These are phyloP conservation scores for Pungitius pungitius DNA, from an alignment of 2,113 vertebrate genomes.

Conservation along the genomic window DNA sequence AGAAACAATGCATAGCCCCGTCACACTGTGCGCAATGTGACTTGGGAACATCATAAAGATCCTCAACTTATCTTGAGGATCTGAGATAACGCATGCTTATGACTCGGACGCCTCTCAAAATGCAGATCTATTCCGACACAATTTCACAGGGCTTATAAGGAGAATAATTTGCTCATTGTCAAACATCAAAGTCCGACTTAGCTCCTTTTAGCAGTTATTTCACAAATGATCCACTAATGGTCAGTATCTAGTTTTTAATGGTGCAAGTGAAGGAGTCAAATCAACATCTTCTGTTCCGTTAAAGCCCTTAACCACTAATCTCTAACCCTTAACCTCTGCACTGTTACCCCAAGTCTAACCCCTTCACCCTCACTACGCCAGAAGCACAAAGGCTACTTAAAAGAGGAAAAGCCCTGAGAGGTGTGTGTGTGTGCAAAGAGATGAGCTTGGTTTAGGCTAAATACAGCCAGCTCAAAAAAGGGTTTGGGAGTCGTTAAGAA, in stretches of 20 bases:
- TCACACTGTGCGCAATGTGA: neutral
- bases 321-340: conserved; percentile 53
- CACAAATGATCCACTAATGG: neutral
- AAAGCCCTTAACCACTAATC: conserved; percentile 61
- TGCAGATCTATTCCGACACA: neutral
- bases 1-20: neutral
- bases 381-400: conserved; percentile 48
- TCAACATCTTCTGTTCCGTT: conserved; percentile 30
- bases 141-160: neutral
- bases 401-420: conserved; percentile 24
- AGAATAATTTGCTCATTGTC: neutral
- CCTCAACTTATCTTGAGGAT: neutral
- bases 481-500: conserved; percentile 68
- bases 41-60: neutral
- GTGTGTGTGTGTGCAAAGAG: conserved; percentile 31
- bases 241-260: conserved; percentile 38
- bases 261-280: conserved; percentile 34
- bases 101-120: neutral
- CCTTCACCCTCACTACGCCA: conserved; percentile 47
- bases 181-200: conserved; percentile 12
- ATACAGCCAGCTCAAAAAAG: conserved; percentile 58
- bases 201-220: conserved; percentile 11
- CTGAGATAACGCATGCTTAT: neutral
- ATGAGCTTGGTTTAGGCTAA: conserved; percentile 62
- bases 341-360: conserved; percentile 54